phyloP scores from a whole-genome alignment of 2,113 vertebrate genomes.

The Lampris incognitus region DNA sequence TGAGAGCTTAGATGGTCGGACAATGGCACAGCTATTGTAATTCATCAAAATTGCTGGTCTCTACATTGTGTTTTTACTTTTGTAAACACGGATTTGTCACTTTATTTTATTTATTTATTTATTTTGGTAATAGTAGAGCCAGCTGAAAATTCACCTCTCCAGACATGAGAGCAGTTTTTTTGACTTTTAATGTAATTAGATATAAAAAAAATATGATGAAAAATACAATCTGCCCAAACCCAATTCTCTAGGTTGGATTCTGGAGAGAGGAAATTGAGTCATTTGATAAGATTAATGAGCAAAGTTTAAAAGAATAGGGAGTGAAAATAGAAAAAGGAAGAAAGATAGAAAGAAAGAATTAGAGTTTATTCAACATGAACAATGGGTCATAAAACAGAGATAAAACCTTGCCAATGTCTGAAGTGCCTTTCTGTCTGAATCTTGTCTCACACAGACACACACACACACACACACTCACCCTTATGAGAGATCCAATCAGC shows the following conservation, averaged over 20 bases:
- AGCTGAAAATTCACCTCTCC: too few relatives aligned
- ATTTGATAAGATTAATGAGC: background rate
- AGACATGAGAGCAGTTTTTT: too few relatives aligned
- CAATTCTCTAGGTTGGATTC: too few relatives aligned
- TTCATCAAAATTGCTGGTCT: background rate
- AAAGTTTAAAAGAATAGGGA: background rate
- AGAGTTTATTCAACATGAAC: background rate
- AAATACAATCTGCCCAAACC: too few relatives aligned
- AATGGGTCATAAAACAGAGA: slow-evolving; percentile 19
- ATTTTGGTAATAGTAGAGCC: too few relatives aligned
- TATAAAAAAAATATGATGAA: too few relatives aligned
- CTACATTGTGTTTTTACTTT: background rate
- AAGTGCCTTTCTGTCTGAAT: slow-evolving; percentile 8
- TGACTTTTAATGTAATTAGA: too few relatives aligned
- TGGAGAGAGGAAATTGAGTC: too few relatives aligned
- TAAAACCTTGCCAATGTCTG: slow-evolving; percentile 17
- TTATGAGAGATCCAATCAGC: slow-evolving; percentile 47
- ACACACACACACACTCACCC: slow-evolving; percentile 6
- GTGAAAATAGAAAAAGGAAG: too few relatives aligned
- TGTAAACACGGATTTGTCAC: background rate
- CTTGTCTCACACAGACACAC: background rate
- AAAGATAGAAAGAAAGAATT: background rate
- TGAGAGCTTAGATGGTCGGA: background rate
- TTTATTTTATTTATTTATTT: background rate
- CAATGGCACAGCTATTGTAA: too few relatives aligned